These are phyloP conservation scores for Rhincodon typus DNA, from an alignment of 2,797 vertebrate species.

Conservation along the genomic window DNA sequence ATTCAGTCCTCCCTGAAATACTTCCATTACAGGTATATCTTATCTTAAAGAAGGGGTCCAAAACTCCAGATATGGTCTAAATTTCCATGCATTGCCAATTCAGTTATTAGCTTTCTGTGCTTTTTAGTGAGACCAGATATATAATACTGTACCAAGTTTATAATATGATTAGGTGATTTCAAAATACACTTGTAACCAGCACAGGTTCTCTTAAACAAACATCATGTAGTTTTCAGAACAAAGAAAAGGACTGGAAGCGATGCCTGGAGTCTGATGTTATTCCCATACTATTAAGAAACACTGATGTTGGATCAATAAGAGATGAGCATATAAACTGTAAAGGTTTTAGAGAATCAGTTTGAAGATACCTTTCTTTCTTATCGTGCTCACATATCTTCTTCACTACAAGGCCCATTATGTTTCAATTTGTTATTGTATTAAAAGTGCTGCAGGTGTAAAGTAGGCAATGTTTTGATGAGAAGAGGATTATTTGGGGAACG, in stretches of 20 bases:
- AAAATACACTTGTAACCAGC: not conserved
- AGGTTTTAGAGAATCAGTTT: not conserved
- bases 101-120: too few species aligned
- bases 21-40: too few species aligned
- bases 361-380: not conserved
- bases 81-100: too few species aligned
- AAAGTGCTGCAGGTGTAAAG: not conserved
- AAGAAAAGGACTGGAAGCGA: not conserved
- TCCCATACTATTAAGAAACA: not conserved
- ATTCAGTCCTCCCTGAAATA: too few species aligned
- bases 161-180: not conserved
- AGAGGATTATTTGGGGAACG: not conserved
- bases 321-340: not conserved
- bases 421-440: not conserved
- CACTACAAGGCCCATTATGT: not conserved
- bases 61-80: too few species aligned
- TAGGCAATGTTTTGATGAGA: not conserved
- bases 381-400: too few species aligned
- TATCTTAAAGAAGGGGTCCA: too few species aligned
- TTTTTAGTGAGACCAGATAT: not conserved
- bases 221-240: not conserved
- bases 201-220: not conserved
- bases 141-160: not conserved
- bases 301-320: not conserved
- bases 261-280: not conserved